A percentile compares a stretch with the other conserved stretches of the same genome.
phyloP scores from a whole-genome alignment of 1,140 invertebrate species.

The Littorina saxatilis region DNA sequence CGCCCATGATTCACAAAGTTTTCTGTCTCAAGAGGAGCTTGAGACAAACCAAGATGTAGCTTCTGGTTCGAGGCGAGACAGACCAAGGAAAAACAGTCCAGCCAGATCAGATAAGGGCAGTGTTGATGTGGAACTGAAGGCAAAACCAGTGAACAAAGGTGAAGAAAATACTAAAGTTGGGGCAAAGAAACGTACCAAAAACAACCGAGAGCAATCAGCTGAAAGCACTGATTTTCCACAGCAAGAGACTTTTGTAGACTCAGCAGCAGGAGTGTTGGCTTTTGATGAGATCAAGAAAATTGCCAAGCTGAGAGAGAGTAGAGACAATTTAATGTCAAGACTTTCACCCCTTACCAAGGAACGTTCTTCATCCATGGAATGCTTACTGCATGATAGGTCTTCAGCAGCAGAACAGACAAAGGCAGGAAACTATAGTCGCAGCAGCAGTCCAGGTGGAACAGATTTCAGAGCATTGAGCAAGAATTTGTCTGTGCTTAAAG shows the following conservation, averaged over 20 bases:
- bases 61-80: too few species aligned
- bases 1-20: too few species aligned
- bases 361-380: neutral
- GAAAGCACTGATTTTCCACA: neutral
- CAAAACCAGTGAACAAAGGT: too few species aligned
- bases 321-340: neutral
- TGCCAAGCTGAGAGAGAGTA: neutral
- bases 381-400: too few species aligned
- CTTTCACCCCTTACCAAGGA: neutral
- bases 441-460: constrained; percentile 12
- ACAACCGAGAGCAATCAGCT: neutral
- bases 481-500: neutral
- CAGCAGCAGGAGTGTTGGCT: neutral
- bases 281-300: neutral
- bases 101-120: too few species aligned
- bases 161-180: too few species aligned
- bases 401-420: neutral
- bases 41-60: too few species aligned
- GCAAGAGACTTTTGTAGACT: neutral
- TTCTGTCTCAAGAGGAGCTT: too few species aligned
- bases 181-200: neutral
- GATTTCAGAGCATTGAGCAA: neutral
- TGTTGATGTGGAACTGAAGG: too few species aligned
- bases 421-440: neutral
- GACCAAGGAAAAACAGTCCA: too few species aligned